Conservation (phyloP, 2,888 invertebrate genomes). For the Sisyra terminalis region DNA sequence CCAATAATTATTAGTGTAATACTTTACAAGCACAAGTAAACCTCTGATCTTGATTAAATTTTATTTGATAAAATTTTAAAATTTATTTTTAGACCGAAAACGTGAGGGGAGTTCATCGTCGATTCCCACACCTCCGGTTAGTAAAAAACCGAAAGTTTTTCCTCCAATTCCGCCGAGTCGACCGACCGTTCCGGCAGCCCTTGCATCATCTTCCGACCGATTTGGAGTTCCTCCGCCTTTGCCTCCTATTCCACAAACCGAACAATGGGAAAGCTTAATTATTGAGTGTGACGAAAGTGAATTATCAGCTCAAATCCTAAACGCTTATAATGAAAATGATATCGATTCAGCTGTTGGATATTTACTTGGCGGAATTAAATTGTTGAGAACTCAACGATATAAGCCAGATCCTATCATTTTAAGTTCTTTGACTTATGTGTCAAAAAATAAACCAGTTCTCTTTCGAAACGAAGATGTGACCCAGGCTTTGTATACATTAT, state of each 20-base stretch:
- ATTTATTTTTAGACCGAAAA: conserved; percentile 41
- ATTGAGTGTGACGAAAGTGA: conserved; percentile 69
- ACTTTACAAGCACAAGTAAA: no score
- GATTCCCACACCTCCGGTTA: conserved; percentile 34
- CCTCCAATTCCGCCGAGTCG: conserved; percentile 21
- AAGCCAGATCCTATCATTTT: conserved; percentile 71
- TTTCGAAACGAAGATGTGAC: conserved; percentile 60
- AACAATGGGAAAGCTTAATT: conserved; percentile 56
- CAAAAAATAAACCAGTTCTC: conserved; percentile 60
- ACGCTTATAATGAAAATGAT: conserved; percentile 62
- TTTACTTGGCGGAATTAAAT: conserved; percentile 76
- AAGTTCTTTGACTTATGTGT: conserved; percentile 62
- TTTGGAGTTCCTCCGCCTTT: conserved; percentile 24
- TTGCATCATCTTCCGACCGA: conserved; percentile 18
- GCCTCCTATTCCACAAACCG: conserved; percentile 16
- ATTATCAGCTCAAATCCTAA: conserved; percentile 55
- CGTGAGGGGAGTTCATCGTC: conserved; percentile 42
- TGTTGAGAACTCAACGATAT: conserved; percentile 56
- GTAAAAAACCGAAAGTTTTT: conserved; percentile 39
- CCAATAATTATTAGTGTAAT: no score
- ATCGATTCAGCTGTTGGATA: conserved; percentile 60
- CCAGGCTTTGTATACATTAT: conserved; percentile 62
- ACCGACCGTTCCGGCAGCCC: conserved; percentile 21
- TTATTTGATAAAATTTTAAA: no score
- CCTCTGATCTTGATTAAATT: conserved; percentile 1